These are phyloP conservation scores for Prostheceraeus crozeri DNA, from an alignment of 2,888 invertebrate species.

Conservation along the genomic window DNA sequence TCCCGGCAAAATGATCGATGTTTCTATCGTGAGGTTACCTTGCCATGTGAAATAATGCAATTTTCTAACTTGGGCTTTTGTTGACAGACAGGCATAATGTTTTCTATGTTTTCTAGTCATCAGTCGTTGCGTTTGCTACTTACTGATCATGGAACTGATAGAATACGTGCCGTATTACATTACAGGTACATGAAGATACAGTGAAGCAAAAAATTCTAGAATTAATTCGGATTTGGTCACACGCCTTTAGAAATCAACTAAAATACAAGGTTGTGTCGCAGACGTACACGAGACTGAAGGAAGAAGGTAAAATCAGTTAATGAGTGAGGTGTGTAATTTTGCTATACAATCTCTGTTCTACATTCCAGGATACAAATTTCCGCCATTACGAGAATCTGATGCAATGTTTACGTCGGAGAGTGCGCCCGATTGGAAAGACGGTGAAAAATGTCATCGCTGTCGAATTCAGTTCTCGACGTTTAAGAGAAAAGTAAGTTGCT, in stretches of 20 bases:
- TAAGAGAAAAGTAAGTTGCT: conserved; percentile 69
- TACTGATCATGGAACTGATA: too few relatives aligned
- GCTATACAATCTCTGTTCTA: too few relatives aligned
- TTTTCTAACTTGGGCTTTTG: too few relatives aligned
- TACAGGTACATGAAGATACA: too few relatives aligned
- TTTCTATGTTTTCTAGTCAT: too few relatives aligned
- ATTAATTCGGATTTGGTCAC: conserved; percentile 91
- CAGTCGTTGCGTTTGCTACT: too few relatives aligned
- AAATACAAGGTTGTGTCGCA: conserved; percentile 84
- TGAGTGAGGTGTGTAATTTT: too few relatives aligned
- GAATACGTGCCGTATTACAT: too few relatives aligned
- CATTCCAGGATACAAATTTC: conserved; percentile 69
- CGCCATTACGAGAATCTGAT: conserved; percentile 82
- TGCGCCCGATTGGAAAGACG: conserved; percentile 95
- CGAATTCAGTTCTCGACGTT: conserved; percentile 74
- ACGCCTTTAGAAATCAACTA: conserved; percentile 85
- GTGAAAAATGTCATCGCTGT: conserved; percentile 86
- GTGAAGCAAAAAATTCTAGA: conserved; percentile 72
- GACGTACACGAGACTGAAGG: conserved; percentile 82
- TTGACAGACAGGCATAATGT: too few relatives aligned
- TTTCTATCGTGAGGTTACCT: too few relatives aligned
- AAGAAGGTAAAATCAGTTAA: conserved; percentile 64
- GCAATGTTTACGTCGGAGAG: conserved; percentile 96
- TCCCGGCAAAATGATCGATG: too few relatives aligned
- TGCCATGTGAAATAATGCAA: too few relatives aligned